Base-by-base conservation (phyloP, 2,797 vertebrate genomes). In the Gadopsis marmoratus region DNA sequence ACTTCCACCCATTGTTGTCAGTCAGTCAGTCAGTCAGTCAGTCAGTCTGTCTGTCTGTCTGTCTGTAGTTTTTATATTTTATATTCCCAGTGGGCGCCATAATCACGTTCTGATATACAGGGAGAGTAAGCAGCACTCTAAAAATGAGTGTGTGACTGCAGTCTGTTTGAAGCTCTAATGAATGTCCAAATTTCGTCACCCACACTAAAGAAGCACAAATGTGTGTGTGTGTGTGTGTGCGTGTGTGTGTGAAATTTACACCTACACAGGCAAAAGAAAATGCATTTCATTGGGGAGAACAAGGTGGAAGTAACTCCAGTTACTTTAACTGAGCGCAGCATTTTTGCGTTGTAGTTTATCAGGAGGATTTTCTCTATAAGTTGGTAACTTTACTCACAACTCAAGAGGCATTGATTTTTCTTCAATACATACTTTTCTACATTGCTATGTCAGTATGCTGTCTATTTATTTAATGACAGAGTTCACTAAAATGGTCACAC, bases 91-190 rank as follows among this genome's bases (percentile, higher is more conserved):
- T 26, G 26, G 26, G 26, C 23, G 0, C 64, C 77, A 37, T 80
- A 78, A 76, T 82, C 76, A 64, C 56, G 64, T 68, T 69, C 29
- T 59, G 26, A 62, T 59, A 45, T 37, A 59, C 11, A n/a, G 13
- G 19, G 23, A 76, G 66, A 13, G 41, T 29, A 45, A 71, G 68
- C 4, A 33, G 60, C 53, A 58, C 21, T 63, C 54, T 78, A 71
- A 78, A 78, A 84, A 64, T 13, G 67, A 83, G 23, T 3, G 37
- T 54, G 67, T 48, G 55, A 70, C 66, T 54, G 37, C 43, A 33
- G 35, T 1, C 4, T 78, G 65, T 81, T 82, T 79, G 67, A 86
- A 87, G 58, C 59, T 61, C 59, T 82, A 82, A 80, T 78, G 56
- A 78, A 73, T 48, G 80, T 85, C 73, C 69, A 82, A 8, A 68